Evolutionary conservation across 2,888 invertebrate genomes (phyloP), one percentile per base, ranked within the genome.

Genomic region (Mystacides longicornis): DNA sequence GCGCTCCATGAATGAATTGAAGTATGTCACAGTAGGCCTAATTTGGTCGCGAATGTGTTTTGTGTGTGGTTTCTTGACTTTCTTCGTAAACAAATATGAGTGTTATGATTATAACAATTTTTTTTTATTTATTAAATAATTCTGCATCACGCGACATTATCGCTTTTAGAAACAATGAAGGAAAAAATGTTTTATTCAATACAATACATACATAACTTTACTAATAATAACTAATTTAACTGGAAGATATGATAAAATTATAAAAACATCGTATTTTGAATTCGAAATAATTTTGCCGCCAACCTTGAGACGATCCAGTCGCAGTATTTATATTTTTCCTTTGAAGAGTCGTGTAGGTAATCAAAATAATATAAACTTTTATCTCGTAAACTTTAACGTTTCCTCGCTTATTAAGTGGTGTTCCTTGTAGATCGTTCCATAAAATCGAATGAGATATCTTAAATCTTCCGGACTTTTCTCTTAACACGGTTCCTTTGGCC

Each of bases 361-460:
- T 37, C 37, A 37, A 37, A 37, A 37, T n/a, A n/a, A n/a, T 37
- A 37, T 37, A 37, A 37, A 37, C 37, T 37, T 37, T 37, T 37
- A 7, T 37, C 37, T 37, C 37, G 14, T 37, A 37, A 37, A 37
- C 3, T 14, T 37, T 37, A 37, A 37, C 16, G 37, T 37, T 37
- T 37, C 37, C 37, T 37, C 16, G 16, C 37, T 37, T 37, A 37
- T 37, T 37, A 37, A 37, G 37, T 37, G 37, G 37, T 37, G 37
- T 37, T 37, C 37, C 37, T 37, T 37, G 37, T 37, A 37, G 37
- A 37, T 37, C 7, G 37, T 37, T 37, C 14, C 37, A 37, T 37
- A 37, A 37, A 37, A 37, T 37, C 37, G 37, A 37, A 37, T 37
- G 37, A 37, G 37, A 37, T 37, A 14, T 37, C 37, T 16, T 37